Conservation (phyloP, 2,888 invertebrate species). For the Elegia similella region DNA sequence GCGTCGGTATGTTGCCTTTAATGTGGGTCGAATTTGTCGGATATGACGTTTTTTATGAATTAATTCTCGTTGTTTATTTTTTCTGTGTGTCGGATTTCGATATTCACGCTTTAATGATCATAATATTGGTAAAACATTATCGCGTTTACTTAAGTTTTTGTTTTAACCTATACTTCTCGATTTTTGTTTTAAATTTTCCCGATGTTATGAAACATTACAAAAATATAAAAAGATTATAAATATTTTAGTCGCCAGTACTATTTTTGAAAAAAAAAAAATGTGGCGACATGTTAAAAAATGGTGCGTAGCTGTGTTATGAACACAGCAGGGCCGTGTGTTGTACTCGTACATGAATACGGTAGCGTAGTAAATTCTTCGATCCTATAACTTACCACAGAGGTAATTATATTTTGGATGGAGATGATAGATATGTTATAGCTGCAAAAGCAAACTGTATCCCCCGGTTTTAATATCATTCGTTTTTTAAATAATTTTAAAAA, state of each 20-base stretch:
- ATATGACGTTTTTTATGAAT: constrained; percentile 1
- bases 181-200: not conserved
- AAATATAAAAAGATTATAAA: not conserved
- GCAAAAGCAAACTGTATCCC: too few relatives aligned
- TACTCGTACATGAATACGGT: too few relatives aligned
- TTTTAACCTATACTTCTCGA: not conserved
- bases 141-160: not conserved
- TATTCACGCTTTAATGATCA: constrained; percentile 15
- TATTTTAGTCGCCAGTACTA: not conserved
- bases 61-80: not conserved
- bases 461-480: too few relatives aligned
- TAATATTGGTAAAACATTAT: not conserved
- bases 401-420: too few relatives aligned
- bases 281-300: not conserved
- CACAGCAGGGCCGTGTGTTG: too few relatives aligned
- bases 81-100: constrained; percentile 6
- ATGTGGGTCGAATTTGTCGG: constrained; percentile 2
- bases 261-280: not conserved
- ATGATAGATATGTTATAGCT: too few relatives aligned
- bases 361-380: too few relatives aligned
- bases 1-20: constrained; percentile 7
- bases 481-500: too few relatives aligned
- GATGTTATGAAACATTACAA: not conserved
- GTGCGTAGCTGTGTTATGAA: too few relatives aligned
- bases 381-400: too few relatives aligned